Base-by-base conservation (phyloP, 2,113 vertebrate species). In the Amphilophus citrinellus region DNA sequence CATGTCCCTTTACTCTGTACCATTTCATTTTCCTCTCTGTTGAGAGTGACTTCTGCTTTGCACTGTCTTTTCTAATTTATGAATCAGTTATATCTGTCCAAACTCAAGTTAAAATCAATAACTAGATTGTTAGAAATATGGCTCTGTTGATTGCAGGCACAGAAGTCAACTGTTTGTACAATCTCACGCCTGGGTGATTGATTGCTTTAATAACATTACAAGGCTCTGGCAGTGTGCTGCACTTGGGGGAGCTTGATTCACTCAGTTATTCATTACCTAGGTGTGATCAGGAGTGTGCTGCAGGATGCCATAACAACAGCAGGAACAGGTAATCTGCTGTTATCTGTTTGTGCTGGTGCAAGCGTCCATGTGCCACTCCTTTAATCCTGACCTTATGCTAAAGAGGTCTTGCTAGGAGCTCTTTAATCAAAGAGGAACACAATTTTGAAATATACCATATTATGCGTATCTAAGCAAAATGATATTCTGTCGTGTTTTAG, bases 191-290 rank as follows among this genome's bases (percentile, higher is more conserved):
- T 7, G 42, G 56, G 53, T 83, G 78, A 92, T 84, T 87, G 87
- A 87, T 76, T 60, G 44, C 17, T 83, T 76, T 90, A 76, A 87
- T 85, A 86, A 89, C 27, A 20, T 73, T 8, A 47, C 44, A n/a
- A 6, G 3, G 62, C 44, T 18, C 61, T 59, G 81, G 32, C 68
- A 35, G 35, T 68, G 65, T 10, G 63, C 3, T 71, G 53, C n/a
- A 8, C 50, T 79, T 15, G 4, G 30, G 32, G 32, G 24, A 83
- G 56, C 44, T 82, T n/a, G 32, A 79, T 90, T 86, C 88, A 78
- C 79, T 59, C 77, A 30, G 94, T 96, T 93, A 94, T 87, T 95
- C 90, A 94, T 96, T 95, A 93, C 47, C 92, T 39, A 86, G 71
- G 79, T 83, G 80, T 80, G 77, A 87, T 61, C 6, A 10, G 14